These are phyloP conservation scores for Aspidapion aeneum DNA, from an alignment of 2,888 invertebrate species.

Conservation along the genomic window DNA sequence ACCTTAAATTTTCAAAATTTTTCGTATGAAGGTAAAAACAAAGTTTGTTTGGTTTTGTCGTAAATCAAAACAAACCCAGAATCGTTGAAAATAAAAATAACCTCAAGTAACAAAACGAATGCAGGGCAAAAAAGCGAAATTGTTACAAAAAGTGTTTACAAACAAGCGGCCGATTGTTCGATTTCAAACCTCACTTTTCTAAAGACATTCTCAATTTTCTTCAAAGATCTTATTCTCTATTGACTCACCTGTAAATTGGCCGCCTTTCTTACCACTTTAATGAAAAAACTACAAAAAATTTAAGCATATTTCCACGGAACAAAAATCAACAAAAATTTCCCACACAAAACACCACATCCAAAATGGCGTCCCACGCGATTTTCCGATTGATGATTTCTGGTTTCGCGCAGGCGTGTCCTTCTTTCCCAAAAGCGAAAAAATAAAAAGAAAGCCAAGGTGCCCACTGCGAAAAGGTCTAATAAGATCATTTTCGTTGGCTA, in stretches of 20 bases:
- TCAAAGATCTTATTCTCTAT: not conserved
- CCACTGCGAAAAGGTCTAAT: no score
- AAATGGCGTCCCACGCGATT: conserved; percentile 49
- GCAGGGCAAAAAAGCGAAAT: not conserved
- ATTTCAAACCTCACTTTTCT: not conserved
- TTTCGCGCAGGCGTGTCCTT: conserved; percentile 31
- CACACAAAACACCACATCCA: conserved; percentile 43
- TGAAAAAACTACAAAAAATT: not conserved
- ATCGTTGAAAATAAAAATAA: not conserved
- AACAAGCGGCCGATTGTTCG: not conserved
- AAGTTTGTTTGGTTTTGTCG: no score
- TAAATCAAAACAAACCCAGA: not conserved
- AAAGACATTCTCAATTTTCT: not conserved
- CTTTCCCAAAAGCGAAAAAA: not conserved
- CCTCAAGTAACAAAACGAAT: not conserved
- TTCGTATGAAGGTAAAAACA: no score
- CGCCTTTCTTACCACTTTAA: not conserved
- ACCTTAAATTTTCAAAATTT: no score
- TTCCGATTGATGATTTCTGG: conserved; percentile 36
- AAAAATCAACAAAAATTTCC: conserved; percentile 29
- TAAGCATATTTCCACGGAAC: not conserved
- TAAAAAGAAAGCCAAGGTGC: no score
- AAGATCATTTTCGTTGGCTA: no score
- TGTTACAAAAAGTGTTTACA: not conserved
- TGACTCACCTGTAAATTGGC: not conserved